A percentile compares a stretch with the other conserved stretches of the same genome.
These are phyloP conservation scores for Petrocephalus zakoni DNA, from an alignment of 2,113 vertebrate genomes.

Conservation along the genomic window DNA sequence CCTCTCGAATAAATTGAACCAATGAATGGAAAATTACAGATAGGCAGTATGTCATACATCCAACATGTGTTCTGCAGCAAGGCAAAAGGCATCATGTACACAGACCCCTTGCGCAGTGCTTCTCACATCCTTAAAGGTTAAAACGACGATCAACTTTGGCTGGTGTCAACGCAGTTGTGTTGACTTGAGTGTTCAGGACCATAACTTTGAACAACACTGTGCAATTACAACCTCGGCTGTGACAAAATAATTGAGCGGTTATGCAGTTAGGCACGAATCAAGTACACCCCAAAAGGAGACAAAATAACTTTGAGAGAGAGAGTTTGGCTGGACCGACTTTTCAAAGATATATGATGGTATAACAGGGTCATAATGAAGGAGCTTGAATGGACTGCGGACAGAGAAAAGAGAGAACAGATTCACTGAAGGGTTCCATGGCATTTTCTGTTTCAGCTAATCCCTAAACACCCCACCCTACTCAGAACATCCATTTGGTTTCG, in stretches of 20 bases:
- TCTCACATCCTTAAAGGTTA: neutral
- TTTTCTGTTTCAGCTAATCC: constrained; percentile 29
- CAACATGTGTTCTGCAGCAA: neutral
- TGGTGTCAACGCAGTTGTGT: neutral
- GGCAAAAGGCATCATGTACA: neutral
- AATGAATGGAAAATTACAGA: neutral
- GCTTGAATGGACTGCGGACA: constrained; percentile 20
- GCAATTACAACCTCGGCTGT: neutral
- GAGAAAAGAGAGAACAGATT: constrained; percentile 16
- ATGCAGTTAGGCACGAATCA: neutral
- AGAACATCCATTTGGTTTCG: constrained; percentile 39
- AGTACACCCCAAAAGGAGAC: neutral
- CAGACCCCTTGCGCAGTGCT: neutral
- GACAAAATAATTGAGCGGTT: neutral
- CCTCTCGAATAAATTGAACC: neutral
- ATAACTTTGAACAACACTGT: neutral
- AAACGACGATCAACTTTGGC: neutral
- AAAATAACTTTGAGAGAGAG: neutral
- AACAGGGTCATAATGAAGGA: neutral
- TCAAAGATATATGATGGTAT: neutral
- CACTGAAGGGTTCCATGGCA: constrained; percentile 20
- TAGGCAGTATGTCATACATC: neutral
- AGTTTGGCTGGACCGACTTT: neutral
- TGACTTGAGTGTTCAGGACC: neutral
- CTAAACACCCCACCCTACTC: constrained; percentile 21